Percentiles rank a stretch among this genome's conserved stretches.
phyloP scores from a whole-genome alignment of 2,888 invertebrate species.

The Colostygia pectinataria region DNA sequence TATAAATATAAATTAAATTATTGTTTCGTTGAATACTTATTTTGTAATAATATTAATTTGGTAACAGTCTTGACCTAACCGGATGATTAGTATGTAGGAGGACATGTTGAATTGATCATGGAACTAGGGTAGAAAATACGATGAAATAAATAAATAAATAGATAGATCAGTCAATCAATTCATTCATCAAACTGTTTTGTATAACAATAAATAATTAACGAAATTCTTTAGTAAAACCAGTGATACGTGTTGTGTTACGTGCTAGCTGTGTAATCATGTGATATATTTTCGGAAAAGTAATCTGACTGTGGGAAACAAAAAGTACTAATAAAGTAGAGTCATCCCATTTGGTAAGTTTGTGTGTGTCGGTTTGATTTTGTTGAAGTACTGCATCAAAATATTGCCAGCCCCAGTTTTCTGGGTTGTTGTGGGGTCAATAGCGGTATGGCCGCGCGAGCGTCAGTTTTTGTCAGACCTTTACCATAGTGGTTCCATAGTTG shows the following conservation, averaged over 20 bases:
- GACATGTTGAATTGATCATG: slow-evolving; percentile 71
- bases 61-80: slow-evolving; percentile 43
- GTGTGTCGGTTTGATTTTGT: background rate
- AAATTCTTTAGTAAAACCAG: slow-evolving; percentile 57
- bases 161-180: slow-evolving; percentile 60
- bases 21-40: background rate
- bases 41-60: background rate
- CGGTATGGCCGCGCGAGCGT: slow-evolving; percentile 30
- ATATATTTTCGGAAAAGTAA: slow-evolving; percentile 66
- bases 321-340: slow-evolving; percentile 53
- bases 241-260: slow-evolving; percentile 66
- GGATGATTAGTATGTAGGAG: slow-evolving; percentile 61
- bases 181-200: slow-evolving; percentile 75
- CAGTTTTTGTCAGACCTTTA: slow-evolving; percentile 31
- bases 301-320: slow-evolving; percentile 57
- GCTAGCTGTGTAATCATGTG: slow-evolving; percentile 69
- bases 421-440: slow-evolving; percentile 32
- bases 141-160: slow-evolving; percentile 58
- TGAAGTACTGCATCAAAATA: slow-evolving; percentile 54
- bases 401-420: slow-evolving; percentile 23
- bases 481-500: slow-evolving; percentile 31
- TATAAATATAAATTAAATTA: too few relatives aligned
- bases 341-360: slow-evolving; percentile 71
- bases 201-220: slow-evolving; percentile 65
- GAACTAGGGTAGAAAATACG: too few relatives aligned